phyloP scores from a whole-genome alignment of 2,113 vertebrate species.

The Lasiurus borealis region DNA sequence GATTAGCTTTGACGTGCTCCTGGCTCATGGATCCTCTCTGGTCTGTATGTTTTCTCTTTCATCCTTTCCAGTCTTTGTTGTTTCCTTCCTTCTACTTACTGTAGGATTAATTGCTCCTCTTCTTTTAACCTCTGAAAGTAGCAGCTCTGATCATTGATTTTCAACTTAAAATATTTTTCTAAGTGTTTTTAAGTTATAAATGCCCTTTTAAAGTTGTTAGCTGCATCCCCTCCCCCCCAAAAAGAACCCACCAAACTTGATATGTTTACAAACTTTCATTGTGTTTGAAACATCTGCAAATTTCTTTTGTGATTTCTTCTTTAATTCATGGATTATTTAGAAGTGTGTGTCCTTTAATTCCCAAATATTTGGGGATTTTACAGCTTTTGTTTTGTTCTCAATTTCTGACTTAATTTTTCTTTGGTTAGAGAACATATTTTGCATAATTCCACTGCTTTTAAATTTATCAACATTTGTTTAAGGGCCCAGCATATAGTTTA shows the following conservation, averaged over 20 bases:
- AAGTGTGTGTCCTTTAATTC: not conserved
- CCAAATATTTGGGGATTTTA: not conserved
- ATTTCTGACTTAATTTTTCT: slow-evolving; percentile 39
- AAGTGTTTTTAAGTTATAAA: not conserved
- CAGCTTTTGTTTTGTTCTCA: not conserved
- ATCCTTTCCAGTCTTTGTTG: not conserved
- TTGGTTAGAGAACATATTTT: not conserved
- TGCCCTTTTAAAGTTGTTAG: not conserved
- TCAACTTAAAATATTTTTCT: not conserved
- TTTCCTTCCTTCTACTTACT: not conserved
- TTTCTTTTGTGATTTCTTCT: slow-evolving; percentile 44
- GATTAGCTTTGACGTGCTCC: not conserved
- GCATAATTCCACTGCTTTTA: not conserved
- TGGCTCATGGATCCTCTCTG: not conserved
- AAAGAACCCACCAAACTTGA: not conserved
- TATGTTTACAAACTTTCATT: not conserved
- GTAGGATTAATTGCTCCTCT: not conserved
- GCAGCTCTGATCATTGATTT: not conserved
- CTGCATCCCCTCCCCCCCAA: not conserved
- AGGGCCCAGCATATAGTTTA: not conserved
- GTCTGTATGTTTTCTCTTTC: not conserved
- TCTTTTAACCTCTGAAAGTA: not conserved
- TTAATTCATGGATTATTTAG: not conserved
- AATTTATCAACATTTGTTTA: not conserved
- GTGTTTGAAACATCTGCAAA: slow-evolving; percentile 5